Evolutionary conservation across 2,888 invertebrate genomes (phyloP), one percentile per base, ranked within the genome.

Genomic region (Gandaritis pyraliata): DNA sequence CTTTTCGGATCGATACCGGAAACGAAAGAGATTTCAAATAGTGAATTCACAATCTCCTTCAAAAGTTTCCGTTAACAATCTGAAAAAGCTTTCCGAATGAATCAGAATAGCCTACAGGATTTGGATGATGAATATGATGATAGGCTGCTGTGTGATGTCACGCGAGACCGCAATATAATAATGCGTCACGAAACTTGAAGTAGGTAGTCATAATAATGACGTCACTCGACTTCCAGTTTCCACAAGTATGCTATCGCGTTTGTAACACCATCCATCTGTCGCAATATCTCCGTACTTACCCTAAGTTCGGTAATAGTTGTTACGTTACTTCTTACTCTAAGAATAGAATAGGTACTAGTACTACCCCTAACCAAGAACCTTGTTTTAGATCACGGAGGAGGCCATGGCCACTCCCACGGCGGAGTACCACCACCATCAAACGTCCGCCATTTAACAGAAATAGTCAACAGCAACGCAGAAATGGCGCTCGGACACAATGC

Each of bases 321-420:
- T n/a, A n/a, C n/a, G n/a, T n/a, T n/a, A 33, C 10, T 1, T 10
- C 30, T 33, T 10, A 33, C 30, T 6, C 10, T 33, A 33, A 33
- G 30, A 33, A 33, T 33, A 33, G 8, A 33, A 10, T 33, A 8
- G 10, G 30, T 33, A 7, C 30, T 30, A 30, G 10, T 30, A 2
- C 10, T 6, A 30, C 10, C 6, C 12, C 41, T 29, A 10, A 45
- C 30, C 12, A 54, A 39, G 15, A 46, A 1, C 3, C 23, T 66
- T 65, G 33, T 72, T 70, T 0, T 80, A 96, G 97, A 96, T 76
- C 96, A 96, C 78, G 96, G 96, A 57, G 94, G 94, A 73, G 93
- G 94, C 23, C 94, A 95, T 75, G 93, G 94, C 0, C 95, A 95
- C 76, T 93, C 94, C 0, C 95, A 95, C 80, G 95, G 95, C 8